phyloP scores from a whole-genome alignment of 30 jellyfish, hydroid and myxozoan genomes.

The Chrysaora quinquecirrha region DNA sequence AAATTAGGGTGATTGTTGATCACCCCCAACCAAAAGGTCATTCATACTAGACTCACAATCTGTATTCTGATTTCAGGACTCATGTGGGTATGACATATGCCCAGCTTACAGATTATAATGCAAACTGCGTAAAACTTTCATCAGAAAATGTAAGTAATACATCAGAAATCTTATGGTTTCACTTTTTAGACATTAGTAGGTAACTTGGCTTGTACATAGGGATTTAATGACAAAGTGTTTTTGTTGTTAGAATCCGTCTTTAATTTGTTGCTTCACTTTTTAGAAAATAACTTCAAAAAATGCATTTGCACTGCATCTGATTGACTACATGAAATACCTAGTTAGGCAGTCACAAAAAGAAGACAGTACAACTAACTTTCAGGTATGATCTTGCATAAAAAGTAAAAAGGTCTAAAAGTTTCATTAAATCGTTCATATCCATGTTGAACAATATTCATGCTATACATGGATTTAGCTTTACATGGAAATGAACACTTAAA shows the following conservation, averaged over 20 bases:
- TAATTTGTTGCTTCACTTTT: too few relatives aligned
- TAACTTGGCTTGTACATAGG: too few relatives aligned
- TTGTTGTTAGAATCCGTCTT: too few relatives aligned
- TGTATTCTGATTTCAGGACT: conserved; percentile 35
- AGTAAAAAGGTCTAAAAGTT: not conserved
- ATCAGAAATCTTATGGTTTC: too few relatives aligned
- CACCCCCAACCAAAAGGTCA: too few relatives aligned
- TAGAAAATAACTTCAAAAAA: conserved; percentile 94
- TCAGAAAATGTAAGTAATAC: conserved; percentile 96
- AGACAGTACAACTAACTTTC: conserved; percentile 82
- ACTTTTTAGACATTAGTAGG: too few relatives aligned
- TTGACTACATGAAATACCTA: conserved; percentile 93
- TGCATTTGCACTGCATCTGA: conserved; percentile 96
- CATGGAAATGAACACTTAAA: too few relatives aligned
- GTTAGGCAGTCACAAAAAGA: conserved; percentile 80
- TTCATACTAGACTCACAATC: too few relatives aligned
- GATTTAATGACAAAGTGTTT: too few relatives aligned
- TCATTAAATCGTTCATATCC: not conserved
- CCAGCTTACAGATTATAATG: conserved; percentile 91
- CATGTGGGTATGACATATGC: conserved; percentile 93
- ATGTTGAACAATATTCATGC: too few relatives aligned
- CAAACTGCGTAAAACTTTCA: conserved; percentile 90
- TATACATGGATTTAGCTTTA: too few relatives aligned
- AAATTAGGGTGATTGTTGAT: too few relatives aligned
- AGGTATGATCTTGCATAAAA: conserved; percentile 31